These are phyloP conservation scores for Etheostoma nigrum DNA, from an alignment of 2,797 vertebrate species.

Conservation along the genomic window DNA sequence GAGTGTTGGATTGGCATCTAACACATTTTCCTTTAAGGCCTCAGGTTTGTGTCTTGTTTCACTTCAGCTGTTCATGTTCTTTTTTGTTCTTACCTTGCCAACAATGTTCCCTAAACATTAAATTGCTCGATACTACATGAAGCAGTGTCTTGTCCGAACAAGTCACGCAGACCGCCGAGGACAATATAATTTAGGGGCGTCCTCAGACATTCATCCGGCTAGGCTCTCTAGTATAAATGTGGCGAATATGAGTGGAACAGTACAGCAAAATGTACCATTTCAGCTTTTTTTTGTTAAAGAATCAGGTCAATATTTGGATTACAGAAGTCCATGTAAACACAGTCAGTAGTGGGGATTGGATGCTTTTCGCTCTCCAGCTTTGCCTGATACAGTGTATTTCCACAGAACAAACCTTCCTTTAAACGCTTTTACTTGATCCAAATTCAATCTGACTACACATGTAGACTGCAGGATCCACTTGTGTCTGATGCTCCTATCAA, in stretches of 20 bases:
- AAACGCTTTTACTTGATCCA: neutral
- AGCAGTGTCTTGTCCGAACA: no score
- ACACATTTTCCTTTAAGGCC: no score
- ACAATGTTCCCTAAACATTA: no score
- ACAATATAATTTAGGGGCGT: no score
- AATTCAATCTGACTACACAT: neutral
- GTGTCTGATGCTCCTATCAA: slow-evolving; percentile 9
- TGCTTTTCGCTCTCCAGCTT: neutral
- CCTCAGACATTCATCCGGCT: neutral
- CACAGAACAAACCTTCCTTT: slow-evolving; percentile 5
- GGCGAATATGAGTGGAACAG: neutral
- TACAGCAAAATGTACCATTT: neutral
- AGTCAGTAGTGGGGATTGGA: neutral
- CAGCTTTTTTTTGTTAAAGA: neutral
- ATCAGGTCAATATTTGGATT: slow-evolving; percentile 9
- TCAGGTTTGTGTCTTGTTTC: no score
- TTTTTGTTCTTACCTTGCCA: no score
- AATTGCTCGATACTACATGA: no score
- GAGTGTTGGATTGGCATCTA: no score
- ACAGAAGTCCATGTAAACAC: neutral
- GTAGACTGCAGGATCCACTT: neutral
- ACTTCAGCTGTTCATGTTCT: no score
- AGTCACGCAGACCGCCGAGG: no score
- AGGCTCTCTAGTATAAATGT: neutral
- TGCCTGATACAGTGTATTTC: neutral